Evolutionary conservation across 2,797 vertebrate genomes (phyloP).

Genomic region (Columba guinea): DNA sequence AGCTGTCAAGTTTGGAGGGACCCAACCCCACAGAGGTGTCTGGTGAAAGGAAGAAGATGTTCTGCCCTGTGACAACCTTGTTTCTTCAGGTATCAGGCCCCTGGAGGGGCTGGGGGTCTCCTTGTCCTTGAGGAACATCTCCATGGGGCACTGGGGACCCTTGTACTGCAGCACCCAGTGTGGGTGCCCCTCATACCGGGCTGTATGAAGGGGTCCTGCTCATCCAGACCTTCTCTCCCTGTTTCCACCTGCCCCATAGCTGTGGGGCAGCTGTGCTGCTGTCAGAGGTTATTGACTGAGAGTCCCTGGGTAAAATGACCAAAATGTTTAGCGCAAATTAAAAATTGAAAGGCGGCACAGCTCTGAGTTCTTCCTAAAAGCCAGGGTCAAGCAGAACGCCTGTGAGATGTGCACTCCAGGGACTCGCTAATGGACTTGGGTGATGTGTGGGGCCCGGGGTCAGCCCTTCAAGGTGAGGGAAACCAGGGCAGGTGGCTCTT

Average conservation of each 20-base stretch:
- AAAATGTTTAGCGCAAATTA: constrained; percentile 51
- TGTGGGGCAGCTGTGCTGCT: background rate
- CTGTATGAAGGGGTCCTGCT: rapidly evolving
- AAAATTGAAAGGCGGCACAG: background rate
- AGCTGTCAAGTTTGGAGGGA: background rate
- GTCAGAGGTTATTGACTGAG: background rate
- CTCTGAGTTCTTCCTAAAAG: constrained; percentile 52
- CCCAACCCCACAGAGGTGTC: background rate
- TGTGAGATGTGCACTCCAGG: background rate
- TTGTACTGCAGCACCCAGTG: background rate
- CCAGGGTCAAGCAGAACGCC: background rate
- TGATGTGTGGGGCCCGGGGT: background rate
- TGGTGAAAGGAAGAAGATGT: background rate
- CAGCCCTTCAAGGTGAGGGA: background rate
- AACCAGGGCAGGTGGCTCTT: rapidly evolving
- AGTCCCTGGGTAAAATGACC: background rate
- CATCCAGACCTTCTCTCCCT: background rate
- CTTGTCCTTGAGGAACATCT: background rate
- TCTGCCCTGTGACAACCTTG: rapidly evolving
- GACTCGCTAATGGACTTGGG: constrained; percentile 34
- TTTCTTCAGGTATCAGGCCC: background rate
- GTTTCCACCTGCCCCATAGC: background rate
- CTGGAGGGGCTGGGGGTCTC: too few species aligned
- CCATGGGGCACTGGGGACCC: background rate
- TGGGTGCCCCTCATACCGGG: rapidly evolving